phyloP scores from a whole-genome alignment of 2,113 vertebrate genomes.

The Sarotherodon lohbergeri region DNA sequence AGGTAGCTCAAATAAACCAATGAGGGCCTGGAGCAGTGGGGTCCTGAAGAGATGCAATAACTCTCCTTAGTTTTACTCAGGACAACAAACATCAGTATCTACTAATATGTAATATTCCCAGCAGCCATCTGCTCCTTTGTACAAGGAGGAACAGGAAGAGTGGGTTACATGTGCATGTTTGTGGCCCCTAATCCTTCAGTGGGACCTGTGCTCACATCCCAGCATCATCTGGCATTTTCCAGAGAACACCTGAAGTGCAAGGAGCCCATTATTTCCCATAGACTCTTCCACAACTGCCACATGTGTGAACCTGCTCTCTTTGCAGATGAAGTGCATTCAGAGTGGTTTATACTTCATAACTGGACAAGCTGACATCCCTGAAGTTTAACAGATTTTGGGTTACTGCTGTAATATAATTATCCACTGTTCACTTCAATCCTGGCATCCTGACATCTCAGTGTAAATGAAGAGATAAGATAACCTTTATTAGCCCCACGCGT shows the following conservation, averaged over 20 bases:
- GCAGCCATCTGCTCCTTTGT: neutral
- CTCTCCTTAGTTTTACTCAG: neutral
- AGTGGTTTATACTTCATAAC: neutral
- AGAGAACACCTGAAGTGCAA: neutral
- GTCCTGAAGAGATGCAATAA: conserved; percentile 71
- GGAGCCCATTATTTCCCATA: neutral
- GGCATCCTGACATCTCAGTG: neutral
- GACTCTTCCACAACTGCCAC: no score
- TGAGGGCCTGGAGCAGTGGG: conserved; percentile 91
- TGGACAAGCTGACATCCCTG: neutral
- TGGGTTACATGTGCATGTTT: neutral
- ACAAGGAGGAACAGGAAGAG: neutral
- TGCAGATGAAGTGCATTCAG: neutral
- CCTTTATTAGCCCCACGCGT: no score
- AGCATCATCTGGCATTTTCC: neutral
- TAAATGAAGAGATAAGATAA: neutral
- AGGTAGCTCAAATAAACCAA: conserved; percentile 94
- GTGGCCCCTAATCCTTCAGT: neutral
- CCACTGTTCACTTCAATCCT: neutral
- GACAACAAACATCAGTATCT: neutral
- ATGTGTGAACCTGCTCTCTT: neutral
- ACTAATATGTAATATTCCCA: neutral
- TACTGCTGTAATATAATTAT: neutral
- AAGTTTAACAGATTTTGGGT: neutral
- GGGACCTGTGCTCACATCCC: neutral